phyloP scores from a whole-genome alignment of 2,113 vertebrate species.

The Stercorarius parasiticus region DNA sequence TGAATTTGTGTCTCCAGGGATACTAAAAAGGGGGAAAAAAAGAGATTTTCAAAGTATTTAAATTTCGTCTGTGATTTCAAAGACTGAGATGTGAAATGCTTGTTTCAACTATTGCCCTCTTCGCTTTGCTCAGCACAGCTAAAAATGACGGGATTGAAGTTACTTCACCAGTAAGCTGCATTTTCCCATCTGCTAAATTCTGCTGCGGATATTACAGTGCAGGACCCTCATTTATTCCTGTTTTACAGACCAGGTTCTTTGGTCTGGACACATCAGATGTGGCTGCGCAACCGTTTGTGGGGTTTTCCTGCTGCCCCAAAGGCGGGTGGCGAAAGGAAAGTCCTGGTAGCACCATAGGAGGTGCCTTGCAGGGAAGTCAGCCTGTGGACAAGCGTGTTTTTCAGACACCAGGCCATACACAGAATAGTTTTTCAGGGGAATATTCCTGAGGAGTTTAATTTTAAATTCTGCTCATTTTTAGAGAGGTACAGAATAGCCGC shows the following conservation, averaged over 20 bases:
- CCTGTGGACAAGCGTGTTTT: not conserved
- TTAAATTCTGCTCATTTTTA: not conserved
- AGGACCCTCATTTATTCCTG: not conserved
- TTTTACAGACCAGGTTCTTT: not conserved
- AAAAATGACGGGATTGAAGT: not conserved
- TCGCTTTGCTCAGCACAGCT: not conserved
- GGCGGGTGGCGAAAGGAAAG: rapidly evolving
- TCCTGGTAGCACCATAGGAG: not conserved
- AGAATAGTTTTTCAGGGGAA: not conserved
- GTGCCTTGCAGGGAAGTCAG: not conserved
- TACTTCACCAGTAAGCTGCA: not conserved
- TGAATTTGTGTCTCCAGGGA: not conserved
- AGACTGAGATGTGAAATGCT: not conserved
- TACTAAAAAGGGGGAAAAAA: not conserved
- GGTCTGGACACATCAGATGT: not conserved
- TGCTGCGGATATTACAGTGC: not conserved
- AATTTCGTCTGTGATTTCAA: not conserved
- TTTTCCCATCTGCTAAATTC: not conserved
- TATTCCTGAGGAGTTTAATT: not conserved
- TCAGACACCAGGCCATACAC: not conserved
- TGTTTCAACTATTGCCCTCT: not conserved
- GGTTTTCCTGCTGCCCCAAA: not conserved
- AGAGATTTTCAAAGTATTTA: not conserved
- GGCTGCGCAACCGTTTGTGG: too few relatives aligned
- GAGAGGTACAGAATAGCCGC: not conserved